Base-by-base conservation (phyloP, 64 coral and sea anemone genomes). In the Dendronephthya gigantea region DNA sequence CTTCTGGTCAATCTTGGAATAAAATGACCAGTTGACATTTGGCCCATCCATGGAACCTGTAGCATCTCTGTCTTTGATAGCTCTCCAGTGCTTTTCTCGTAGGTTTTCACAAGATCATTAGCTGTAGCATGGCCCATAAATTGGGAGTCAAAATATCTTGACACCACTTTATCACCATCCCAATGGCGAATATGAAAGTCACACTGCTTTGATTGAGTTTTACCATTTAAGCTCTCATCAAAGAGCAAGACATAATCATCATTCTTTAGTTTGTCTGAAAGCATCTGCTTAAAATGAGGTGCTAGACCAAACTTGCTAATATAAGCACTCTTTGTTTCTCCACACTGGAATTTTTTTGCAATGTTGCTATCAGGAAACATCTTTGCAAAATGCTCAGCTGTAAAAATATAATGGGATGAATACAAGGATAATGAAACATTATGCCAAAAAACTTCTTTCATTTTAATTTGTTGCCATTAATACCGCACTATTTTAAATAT, bases 181-280 rank as follows among this genome's bases (percentile, higher is more conserved):
- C 87, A 70, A 87, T 84, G n/a, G 81, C 88, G 9, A 93, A 85
- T 65, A 90, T 93, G 25, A 90, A 25, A 65, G n/a, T 93, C 92
- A 68, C 90, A 56, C 56, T 70, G 83, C 27, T 84, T 33, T 50
- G 48, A 49, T 45, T 84, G 83, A 27, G 55, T 29, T 28, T 35
- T 4, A 7, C 0, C 50, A 84, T 84, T 84, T 50, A 84, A 33
- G 48, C 40, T 49, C 47, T 84, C 47, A 84, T 84, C 83, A 84
- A 48, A 84, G 6, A 32, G 55, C 32, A 84, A 50, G n/a, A 84
- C 43, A 84, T 45, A 45, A 6, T 4, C 4, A 4, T 45, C 41
- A 45, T 45, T 45, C 41, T 11, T 11, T 11, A 45, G 4, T 45
- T 45, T 45, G n/a, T n/a, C n/a, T n/a, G n/a, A n/a, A n/a, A 52